Conservation (phyloP, 30 jellyfish, hydroid and myxozoan species). For the Pelagia noctiluca region DNA sequence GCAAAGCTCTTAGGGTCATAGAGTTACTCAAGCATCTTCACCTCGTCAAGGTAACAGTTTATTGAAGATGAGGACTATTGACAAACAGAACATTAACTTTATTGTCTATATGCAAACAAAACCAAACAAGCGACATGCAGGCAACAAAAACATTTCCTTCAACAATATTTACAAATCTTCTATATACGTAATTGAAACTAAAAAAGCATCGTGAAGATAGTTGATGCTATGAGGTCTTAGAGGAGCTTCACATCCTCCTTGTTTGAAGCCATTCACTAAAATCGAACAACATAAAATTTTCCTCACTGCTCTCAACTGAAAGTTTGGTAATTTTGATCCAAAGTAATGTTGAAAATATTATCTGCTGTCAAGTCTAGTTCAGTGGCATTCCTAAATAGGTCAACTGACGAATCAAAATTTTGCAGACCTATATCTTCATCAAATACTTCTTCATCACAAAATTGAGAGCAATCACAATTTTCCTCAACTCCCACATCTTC, state of each 20-base stretch:
- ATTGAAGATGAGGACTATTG: slow-evolving; percentile 14
- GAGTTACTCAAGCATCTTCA: slow-evolving; percentile 22
- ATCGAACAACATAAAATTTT: background rate
- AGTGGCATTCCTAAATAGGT: background rate
- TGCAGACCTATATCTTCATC: background rate
- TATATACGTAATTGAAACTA: no score
- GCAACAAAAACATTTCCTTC: background rate
- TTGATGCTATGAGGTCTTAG: no score
- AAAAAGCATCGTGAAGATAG: no score
- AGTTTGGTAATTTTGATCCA: background rate
- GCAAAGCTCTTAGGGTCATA: slow-evolving; percentile 10
- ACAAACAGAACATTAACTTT: slow-evolving; percentile 13
- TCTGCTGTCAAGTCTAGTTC: slow-evolving; percentile 3
- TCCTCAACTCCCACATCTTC: background rate
- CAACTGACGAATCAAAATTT: background rate
- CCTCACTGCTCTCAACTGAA: background rate
- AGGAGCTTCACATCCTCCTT: background rate
- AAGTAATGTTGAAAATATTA: background rate
- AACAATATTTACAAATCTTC: background rate
- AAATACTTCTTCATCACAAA: background rate
- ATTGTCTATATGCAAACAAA: background rate
- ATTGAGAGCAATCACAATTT: background rate
- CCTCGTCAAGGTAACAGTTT: slow-evolving; percentile 24
- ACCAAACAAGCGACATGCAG: background rate
- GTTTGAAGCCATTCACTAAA: background rate